phyloP scores from a whole-genome alignment of 2,888 invertebrate species.

The Eupithecia abbreviata region DNA sequence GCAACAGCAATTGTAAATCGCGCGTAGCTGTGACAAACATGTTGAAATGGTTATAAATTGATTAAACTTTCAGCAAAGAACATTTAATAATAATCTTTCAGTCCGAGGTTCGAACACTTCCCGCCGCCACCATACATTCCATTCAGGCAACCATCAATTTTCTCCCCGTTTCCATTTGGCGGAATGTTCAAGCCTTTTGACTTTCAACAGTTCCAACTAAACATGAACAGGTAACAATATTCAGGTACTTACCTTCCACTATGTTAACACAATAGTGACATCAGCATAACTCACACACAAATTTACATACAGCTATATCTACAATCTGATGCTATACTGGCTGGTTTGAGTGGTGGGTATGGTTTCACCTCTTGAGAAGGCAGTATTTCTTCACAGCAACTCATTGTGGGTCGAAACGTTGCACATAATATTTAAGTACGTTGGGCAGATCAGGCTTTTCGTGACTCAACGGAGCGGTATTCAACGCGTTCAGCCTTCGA shows the following conservation, averaged over 20 bases:
- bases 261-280: not conserved
- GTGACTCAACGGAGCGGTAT: no score
- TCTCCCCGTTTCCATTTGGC: not conserved
- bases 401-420: no score
- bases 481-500: no score
- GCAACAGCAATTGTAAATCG: constrained; percentile 21
- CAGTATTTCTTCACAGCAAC: no score
- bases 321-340: constrained; percentile 4
- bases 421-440: no score
- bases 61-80: constrained; percentile 21
- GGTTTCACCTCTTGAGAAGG: no score
- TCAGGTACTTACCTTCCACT: not conserved
- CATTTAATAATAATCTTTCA: constrained; percentile 29
- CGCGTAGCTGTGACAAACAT: constrained; percentile 17
- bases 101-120: constrained; percentile 31
- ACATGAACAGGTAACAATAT: constrained; percentile 26
- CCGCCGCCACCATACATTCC: constrained; percentile 14
- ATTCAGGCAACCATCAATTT: not conserved
- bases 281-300: constrained; percentile 24
- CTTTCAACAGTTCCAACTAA: not conserved
- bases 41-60: constrained; percentile 20
- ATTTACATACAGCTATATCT: constrained; percentile 24
- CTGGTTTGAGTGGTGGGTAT: no score
- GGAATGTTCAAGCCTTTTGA: not conserved
- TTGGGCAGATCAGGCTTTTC: no score